Evolutionary conservation across 2,888 invertebrate genomes (phyloP).

Genomic region (Sinohyriopsis cumingii): DNA sequence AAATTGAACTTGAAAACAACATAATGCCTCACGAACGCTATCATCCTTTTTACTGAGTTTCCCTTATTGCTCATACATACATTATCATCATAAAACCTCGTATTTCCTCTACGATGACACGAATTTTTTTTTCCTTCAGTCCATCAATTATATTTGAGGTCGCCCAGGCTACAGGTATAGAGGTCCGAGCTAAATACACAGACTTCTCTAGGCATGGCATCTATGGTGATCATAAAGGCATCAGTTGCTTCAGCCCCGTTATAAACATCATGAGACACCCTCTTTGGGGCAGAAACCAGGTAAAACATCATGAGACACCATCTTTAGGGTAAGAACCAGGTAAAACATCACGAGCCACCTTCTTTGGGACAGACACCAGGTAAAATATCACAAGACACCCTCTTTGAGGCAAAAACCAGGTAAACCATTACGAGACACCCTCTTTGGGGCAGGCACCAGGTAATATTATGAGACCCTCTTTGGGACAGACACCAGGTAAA

Average conservation of each 20-base stretch:
- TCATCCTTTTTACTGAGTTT: too few species aligned
- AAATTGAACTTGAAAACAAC: too few species aligned
- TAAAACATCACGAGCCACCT: too few species aligned
- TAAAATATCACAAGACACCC: constrained; percentile 10
- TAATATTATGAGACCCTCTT: too few species aligned
- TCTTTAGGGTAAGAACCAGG: too few species aligned
- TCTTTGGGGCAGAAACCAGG: constrained; percentile 70
- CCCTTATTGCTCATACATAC: too few species aligned
- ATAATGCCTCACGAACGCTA: too few species aligned
- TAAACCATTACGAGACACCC: too few species aligned
- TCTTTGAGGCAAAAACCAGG: too few species aligned
- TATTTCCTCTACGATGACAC: too few species aligned
- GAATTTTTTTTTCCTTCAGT: constrained; percentile 24
- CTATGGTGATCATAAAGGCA: constrained; percentile 59
- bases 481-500: neutral
- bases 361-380: constrained; percentile 67
- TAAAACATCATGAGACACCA: constrained; percentile 12
- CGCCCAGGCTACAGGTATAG: constrained; percentile 49
- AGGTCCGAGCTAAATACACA: constrained; percentile 57
- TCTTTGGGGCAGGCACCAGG: too few species aligned
- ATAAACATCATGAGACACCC: constrained; percentile 70
- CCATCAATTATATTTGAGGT: constrained; percentile 44
- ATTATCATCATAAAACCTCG: too few species aligned
- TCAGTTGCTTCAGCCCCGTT: constrained; percentile 68
- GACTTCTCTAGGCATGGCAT: constrained; percentile 42